Percentiles rank a stretch among this genome's conserved stretches.
Conservation (phyloP, 2,888 invertebrate genomes). For the Chalcis sispes region DNA sequence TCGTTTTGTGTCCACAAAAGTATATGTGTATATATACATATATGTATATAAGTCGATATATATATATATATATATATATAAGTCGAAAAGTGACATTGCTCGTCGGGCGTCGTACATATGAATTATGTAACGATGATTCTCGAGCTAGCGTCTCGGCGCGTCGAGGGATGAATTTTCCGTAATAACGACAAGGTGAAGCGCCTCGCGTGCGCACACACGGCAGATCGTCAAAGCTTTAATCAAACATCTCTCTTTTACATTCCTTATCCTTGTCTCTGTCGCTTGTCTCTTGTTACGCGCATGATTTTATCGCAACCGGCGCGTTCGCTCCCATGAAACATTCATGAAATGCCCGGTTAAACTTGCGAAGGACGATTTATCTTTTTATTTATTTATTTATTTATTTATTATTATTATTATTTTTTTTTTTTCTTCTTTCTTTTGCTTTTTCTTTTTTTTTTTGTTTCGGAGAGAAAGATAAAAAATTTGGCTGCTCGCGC, state of each 20-base stretch:
- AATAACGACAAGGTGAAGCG: constrained; percentile 19
- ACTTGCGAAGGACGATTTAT: neutral
- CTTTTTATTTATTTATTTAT: constrained; percentile 8
- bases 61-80: no score
- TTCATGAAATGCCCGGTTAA: constrained; percentile 44
- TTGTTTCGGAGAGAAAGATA: no score
- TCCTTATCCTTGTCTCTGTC: constrained; percentile 12
- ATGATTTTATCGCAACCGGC: constrained; percentile 50
- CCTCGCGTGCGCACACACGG: no score
- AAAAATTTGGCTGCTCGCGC: no score
- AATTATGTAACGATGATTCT: constrained; percentile 55
- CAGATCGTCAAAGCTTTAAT: neutral
- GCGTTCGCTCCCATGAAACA: constrained; percentile 43
- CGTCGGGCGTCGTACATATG: no score
- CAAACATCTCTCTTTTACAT: constrained; percentile 16
- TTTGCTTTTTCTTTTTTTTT: no score
- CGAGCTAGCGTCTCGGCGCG: neutral
- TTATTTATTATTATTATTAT: no score
- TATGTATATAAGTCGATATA: no score
- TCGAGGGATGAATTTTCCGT: constrained; percentile 33
- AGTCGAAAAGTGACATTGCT: no score
- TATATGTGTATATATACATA: no score
- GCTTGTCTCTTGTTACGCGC: constrained; percentile 52
- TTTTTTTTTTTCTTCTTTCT: constrained; percentile 16
- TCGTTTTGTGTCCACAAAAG: no score